These are phyloP conservation scores for Pantherophis alleghaniensis DNA, from an alignment of 2,797 vertebrate species.

Conservation along the genomic window DNA sequence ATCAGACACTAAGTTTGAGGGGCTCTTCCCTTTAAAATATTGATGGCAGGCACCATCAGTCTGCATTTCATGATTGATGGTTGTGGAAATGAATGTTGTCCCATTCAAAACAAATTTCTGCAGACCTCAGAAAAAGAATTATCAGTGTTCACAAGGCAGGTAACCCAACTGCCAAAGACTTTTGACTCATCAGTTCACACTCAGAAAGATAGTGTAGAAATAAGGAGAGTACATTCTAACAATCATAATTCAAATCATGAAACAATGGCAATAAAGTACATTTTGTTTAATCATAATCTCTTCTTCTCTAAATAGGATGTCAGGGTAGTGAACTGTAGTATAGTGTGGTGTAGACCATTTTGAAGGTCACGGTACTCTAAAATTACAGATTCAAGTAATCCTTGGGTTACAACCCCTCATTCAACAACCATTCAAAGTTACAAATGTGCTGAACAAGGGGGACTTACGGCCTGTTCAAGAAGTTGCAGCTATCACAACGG, in stretches of 20 bases:
- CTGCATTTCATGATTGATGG: neutral
- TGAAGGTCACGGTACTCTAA: neutral
- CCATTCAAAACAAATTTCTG: neutral
- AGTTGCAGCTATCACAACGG: neutral
- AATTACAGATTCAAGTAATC: neutral
- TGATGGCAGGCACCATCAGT: neutral
- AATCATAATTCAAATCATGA: neutral
- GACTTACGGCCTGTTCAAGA: neutral
- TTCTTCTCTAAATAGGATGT: neutral
- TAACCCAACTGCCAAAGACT: neutral
- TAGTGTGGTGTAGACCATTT: neutral
- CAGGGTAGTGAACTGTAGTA: neutral
- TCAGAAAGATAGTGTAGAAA: neutral
- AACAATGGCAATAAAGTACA: neutral
- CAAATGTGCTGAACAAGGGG: neutral
- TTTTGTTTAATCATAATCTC: neutral
- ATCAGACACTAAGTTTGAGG: neutral
- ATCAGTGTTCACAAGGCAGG: neutral
- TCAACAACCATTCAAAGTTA: neutral
- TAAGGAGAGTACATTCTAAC: neutral
- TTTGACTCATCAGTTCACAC: neutral
- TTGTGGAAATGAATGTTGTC: neutral
- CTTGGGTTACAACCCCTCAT: neutral
- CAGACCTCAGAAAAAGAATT: neutral
- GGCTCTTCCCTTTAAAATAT: neutral